phyloP scores from a whole-genome alignment of 2,113 vertebrate species.

The Misgurnus mizolepis region DNA sequence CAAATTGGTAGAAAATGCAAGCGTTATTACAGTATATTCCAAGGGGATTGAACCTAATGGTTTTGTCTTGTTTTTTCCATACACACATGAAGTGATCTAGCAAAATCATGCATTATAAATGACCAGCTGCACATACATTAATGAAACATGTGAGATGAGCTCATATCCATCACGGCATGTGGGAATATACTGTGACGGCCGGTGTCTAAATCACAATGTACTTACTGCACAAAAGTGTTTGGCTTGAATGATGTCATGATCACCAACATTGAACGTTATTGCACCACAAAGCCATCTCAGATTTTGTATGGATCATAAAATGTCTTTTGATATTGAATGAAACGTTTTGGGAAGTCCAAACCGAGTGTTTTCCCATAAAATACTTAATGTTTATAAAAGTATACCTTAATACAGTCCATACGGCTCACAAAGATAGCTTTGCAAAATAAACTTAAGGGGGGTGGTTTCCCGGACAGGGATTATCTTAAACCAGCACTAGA shows the following conservation, averaged over 20 bases:
- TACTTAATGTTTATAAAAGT: too few species aligned
- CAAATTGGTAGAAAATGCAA: too few species aligned
- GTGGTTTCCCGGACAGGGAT: too few species aligned
- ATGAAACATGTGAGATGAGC: slow-evolving; percentile 32
- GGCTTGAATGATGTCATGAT: slow-evolving; percentile 3
- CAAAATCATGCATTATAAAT: slow-evolving; percentile 47
- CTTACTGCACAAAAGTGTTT: neutral
- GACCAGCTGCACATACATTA: slow-evolving; percentile 39
- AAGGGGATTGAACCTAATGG: neutral
- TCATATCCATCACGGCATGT: slow-evolving; percentile 24
- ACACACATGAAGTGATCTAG: slow-evolving; percentile 5
- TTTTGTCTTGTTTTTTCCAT: neutral
- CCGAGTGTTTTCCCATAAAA: too few species aligned
- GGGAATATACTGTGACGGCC: slow-evolving; percentile 13
- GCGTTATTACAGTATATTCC: too few species aligned
- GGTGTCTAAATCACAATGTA: neutral
- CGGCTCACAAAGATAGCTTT: too few species aligned
- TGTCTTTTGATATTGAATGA: too few species aligned
- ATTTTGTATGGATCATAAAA: too few species aligned
- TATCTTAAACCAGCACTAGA: too few species aligned
- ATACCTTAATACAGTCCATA: too few species aligned
- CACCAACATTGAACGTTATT: neutral
- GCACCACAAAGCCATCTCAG: neutral
- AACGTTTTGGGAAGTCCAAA: too few species aligned
- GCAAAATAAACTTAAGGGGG: too few species aligned